Evolutionary conservation across 2,888 invertebrate species (phyloP), one percentile per base, ranked within the genome.

Genomic region (Sphaerophoria rueppellii): DNA sequence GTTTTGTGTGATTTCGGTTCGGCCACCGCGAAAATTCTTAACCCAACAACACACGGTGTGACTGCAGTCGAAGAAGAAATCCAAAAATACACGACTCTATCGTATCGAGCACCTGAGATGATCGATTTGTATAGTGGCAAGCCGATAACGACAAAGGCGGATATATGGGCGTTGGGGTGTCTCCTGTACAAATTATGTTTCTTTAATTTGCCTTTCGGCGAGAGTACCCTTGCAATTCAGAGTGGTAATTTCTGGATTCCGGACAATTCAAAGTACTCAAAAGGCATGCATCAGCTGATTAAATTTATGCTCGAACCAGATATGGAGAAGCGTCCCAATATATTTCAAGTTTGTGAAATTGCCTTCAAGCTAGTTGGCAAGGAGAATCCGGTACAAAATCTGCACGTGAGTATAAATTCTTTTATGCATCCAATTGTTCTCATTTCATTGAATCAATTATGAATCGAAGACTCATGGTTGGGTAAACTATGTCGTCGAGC

Each of bases 1-100:
- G 96, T 98, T 60, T 93, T 98, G 55, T 98, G 98, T 93, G 98
- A 98, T 93, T 98, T 98, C 93, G 98, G 98, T 55, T 97, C 97
- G 87, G 97, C 98, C 14, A 98, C 98, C n/a, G 96, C 95, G 43
- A 95, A 96, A 90, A 92, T 95, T 87, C 92, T 96, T 82, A 95
- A 95, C 93, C 94, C 95, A 0, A 92, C 92, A 77, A 93, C 93
- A 82, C 95, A 95, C 88, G 95, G 95, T 63, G 95, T 95, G 9
- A 92, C 94, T 24, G 90, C 92, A 24, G 95, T 96, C n/a, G 96
- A 96, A 90, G 96, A 97, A 88, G 97, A 97, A 92, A 95, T 97
- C 87, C 95, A 96, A 91, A 94, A 96, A 89, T 98, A 98, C 91
- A 98, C 98, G 6, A 98, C 98, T 0, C 93, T 98, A 69, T 96